A percentile compares a stretch with the other conserved stretches of the same genome.
These are phyloP conservation scores for Gallinago media DNA, from an alignment of 2,113 vertebrate species.

Conservation along the genomic window DNA sequence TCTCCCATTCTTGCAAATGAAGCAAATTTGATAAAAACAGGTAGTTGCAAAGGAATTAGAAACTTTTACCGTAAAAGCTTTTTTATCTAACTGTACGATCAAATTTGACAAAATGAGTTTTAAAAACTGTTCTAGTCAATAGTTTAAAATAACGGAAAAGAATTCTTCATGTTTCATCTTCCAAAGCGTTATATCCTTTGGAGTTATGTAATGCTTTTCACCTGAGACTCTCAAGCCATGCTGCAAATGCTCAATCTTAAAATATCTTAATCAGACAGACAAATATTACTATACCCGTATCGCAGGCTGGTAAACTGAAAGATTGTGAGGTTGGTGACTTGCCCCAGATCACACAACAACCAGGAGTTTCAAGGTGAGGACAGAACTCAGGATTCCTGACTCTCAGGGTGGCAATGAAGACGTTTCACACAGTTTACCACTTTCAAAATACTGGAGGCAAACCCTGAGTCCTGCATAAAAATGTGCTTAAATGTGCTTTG, in stretches of 20 bases:
- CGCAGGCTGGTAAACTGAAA: not conserved
- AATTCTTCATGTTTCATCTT: not conserved
- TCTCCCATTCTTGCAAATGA: not conserved
- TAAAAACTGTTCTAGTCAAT: not conserved
- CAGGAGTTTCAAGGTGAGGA: fast-evolving
- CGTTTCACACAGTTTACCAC: not conserved
- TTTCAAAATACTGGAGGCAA: not conserved
- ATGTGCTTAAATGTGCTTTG: not conserved
- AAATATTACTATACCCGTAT: not conserved
- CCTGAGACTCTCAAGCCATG: not conserved
- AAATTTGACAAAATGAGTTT: not conserved
- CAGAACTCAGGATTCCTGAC: not conserved
- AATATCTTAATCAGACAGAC: not conserved
- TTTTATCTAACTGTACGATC: not conserved
- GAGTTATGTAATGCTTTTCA: not conserved
- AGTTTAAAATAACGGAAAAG: not conserved
- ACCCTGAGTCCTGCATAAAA: not conserved
- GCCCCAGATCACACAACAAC: not conserved
- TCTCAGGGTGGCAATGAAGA: not conserved
- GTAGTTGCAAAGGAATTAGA: not conserved
- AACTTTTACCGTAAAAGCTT: not conserved
- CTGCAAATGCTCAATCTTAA: not conserved
- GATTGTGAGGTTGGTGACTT: not conserved
- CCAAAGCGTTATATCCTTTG: not conserved
- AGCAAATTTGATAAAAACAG: not conserved